Evolutionary conservation across 1,140 invertebrate genomes (phyloP), one percentile per base, ranked within the genome.

Genomic region (Drosophila tropicalis): DNA sequence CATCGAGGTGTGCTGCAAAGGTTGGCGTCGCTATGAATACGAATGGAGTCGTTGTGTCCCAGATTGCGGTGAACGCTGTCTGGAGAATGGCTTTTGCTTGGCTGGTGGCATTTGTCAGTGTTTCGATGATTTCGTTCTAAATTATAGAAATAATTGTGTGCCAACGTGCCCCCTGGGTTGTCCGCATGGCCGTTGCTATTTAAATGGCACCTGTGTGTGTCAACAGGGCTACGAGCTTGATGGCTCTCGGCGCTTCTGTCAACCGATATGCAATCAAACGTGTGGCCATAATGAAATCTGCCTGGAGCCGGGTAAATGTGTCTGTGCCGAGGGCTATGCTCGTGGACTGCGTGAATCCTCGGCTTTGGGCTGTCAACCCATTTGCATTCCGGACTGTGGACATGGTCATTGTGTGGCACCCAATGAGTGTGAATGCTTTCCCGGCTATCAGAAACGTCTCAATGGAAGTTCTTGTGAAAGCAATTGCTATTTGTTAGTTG

Each of bases 161-260:
- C 62, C 81, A 36, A 92, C 84, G 15, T 92, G 91, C 36, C 91
- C 91, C 1, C 15, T 92, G 41, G 90, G 84, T 5, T 92, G 91
- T 55, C 84, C 75, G 0, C 92, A 94, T 58, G 94, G 94, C 0
- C 75, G 75, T 7, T 92, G 91, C 61, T 91, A 72, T 62, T 34
- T 91, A 1, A 91, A 93, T 6, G 85, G 91, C 25, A 82, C 92
- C 0, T 95, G 96, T 79, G 90, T 92, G 1, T 96, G 96, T 84
- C 93, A 94, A 40, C 84, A 92, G 13, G 95, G 96, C 0, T 96
- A 93, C 91, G 93, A 92, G 55, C 79, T 95, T 60, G 94, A 95
- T 67, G 70, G 81, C 9, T 92, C 93, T 62, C 90, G 70, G 51
- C 92, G 70, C 25, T 92, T 84, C 60, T 96, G 95, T 67, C 62